These are phyloP conservation scores for Stramonita haemastoma DNA, from an alignment of 2,888 invertebrate genomes.

Conservation along the genomic window DNA sequence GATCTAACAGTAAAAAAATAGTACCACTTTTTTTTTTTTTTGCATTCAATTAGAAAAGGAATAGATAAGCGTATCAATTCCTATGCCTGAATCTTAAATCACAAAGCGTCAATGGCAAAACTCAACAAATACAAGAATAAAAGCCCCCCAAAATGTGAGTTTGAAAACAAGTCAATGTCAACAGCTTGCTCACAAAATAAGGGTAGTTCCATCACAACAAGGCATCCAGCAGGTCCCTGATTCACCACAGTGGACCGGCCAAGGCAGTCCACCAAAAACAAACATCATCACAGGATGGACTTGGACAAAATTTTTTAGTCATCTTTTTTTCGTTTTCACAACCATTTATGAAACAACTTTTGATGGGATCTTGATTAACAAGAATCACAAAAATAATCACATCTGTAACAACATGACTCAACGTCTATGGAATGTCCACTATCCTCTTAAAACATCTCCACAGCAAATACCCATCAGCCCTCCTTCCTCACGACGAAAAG, in stretches of 20 bases:
- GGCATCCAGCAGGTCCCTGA: neutral
- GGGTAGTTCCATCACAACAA: neutral
- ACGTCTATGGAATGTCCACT: too few species aligned
- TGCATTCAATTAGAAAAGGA: too few species aligned
- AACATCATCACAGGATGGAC: neutral
- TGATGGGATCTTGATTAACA: neutral
- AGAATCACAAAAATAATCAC: neutral
- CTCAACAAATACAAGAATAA: neutral
- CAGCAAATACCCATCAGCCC: neutral
- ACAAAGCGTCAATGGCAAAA: neutral
- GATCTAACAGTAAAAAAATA: neutral
- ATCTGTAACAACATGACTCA: neutral
- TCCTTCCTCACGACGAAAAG: neutral
- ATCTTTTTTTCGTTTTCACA: neutral
- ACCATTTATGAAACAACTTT: neutral
- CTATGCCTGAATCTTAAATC: neutral
- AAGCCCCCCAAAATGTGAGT: neutral
- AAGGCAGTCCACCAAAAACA: neutral
- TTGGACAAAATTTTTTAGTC: neutral
- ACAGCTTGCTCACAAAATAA: slow-evolving; percentile 14
- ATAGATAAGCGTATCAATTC: too few species aligned
- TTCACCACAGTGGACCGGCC: neutral
- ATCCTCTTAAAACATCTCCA: neutral
- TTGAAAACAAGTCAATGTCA: slow-evolving; percentile 8
- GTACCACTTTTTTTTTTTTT: too few species aligned